Percentiles rank a stretch among this genome's conserved stretches.
These are phyloP conservation scores for Cheilosia scutellata DNA, from an alignment of 2,888 invertebrate genomes.

Conservation along the genomic window DNA sequence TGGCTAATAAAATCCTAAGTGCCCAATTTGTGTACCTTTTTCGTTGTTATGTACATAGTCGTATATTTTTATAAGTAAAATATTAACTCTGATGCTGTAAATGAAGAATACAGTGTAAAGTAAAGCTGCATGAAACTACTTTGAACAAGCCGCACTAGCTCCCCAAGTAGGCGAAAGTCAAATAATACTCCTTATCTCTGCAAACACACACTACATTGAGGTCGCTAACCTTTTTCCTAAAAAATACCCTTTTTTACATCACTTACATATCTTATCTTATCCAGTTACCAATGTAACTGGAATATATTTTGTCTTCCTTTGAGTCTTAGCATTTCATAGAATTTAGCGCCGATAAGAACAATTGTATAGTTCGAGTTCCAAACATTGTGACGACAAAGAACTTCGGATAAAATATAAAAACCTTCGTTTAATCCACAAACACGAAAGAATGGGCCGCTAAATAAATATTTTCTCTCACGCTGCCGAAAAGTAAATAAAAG, in stretches of 20 bases:
- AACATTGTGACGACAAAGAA: slow-evolving; percentile 11
- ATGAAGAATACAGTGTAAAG: no score
- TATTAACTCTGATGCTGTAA: no score
- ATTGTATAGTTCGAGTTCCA: background rate
- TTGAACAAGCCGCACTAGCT: slow-evolving; percentile 27
- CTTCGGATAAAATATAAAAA: background rate
- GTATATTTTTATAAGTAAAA: no score
- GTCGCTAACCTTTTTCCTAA: slow-evolving; percentile 6
- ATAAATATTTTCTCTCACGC: slow-evolving; percentile 9
- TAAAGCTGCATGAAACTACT: background rate
- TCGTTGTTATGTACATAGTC: no score
- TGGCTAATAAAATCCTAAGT: no score
- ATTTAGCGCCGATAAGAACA: slow-evolving; percentile 53
- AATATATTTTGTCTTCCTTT: slow-evolving; percentile 2
- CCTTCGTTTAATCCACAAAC: slow-evolving; percentile 5
- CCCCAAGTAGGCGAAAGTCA: slow-evolving; percentile 22
- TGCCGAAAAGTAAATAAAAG: slow-evolving; percentile 14
- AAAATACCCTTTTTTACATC: background rate
- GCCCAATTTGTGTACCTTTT: no score
- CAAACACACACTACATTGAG: slow-evolving; percentile 26
- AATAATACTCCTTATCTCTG: slow-evolving; percentile 29
- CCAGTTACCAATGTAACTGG: slow-evolving; percentile 10
- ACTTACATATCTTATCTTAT: background rate
- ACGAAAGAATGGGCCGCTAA: slow-evolving; percentile 25
- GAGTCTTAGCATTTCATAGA: slow-evolving; percentile 29